Percentiles rank a stretch among this genome's conserved stretches.
Evolutionary conservation across 2,888 invertebrate species (phyloP).

Genomic region (Junonia oenone): DNA sequence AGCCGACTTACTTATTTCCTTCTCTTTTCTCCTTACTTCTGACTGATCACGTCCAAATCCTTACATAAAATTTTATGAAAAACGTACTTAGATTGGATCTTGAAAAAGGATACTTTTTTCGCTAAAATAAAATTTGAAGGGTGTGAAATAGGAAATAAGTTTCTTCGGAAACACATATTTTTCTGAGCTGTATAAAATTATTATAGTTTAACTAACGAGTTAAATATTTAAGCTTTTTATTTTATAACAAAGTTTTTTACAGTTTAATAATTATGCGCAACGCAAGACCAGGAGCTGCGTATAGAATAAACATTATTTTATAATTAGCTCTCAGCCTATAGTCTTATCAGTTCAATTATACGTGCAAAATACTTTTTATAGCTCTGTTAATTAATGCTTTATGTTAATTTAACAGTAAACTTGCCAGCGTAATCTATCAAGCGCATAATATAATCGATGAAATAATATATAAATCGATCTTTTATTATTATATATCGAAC

Average conservation of each 20-base stretch:
- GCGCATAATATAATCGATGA: slow-evolving; percentile 2
- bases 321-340: background rate
- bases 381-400: slow-evolving; percentile 19
- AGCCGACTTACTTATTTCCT: background rate
- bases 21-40: no score
- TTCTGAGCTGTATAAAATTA: no score
- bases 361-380: slow-evolving; percentile 19
- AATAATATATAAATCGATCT: background rate
- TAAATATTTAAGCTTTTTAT: background rate
- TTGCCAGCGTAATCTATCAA: slow-evolving; percentile 5
- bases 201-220: no score
- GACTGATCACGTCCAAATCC: no score
- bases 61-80: no score
- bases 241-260: background rate
- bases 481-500: background rate
- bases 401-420: slow-evolving; percentile 18
- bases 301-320: background rate
- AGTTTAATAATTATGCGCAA: background rate
- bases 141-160: no score
- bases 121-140: no score
- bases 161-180: no score
- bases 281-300: background rate
- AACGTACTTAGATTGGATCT: no score
- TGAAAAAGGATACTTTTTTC: no score
- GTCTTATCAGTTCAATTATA: slow-evolving; percentile 18